Percentiles rank a stretch among this genome's conserved stretches.
These are phyloP conservation scores for Isotomurus palustris DNA, from an alignment of 2,888 invertebrate genomes.

Conservation along the genomic window DNA sequence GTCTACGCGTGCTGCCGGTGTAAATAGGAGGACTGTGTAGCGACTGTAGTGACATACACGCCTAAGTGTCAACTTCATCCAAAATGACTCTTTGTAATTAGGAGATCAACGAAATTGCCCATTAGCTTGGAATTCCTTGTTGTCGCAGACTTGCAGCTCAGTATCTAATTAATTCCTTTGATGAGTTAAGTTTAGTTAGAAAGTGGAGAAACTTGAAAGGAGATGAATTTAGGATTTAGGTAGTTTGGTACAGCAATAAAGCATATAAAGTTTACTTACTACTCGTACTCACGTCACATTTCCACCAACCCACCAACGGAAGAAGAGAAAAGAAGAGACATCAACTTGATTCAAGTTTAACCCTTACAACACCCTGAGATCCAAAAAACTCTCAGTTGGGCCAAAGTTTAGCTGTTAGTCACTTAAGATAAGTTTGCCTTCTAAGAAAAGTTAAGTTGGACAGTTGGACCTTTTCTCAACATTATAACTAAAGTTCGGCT, in stretches of 20 bases:
- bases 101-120: neutral
- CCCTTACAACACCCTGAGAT: conserved; percentile 2
- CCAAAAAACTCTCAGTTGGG: neutral
- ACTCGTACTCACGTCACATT: neutral
- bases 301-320: neutral
- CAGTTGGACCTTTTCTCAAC: too few species aligned
- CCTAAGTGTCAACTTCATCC: too few species aligned
- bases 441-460: neutral
- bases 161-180: conserved; percentile 3
- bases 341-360: conserved; percentile 2
- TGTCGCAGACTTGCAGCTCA: neutral
- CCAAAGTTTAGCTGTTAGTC: conserved; percentile 2
- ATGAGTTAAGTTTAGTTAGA: neutral
- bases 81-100: too few species aligned
- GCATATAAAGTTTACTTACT: too few species aligned
- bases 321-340: neutral
- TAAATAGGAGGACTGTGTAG: too few species aligned
- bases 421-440: conserved; percentile 1
- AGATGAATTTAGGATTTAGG: conserved; percentile 3
- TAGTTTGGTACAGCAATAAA: too few species aligned
- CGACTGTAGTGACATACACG: too few species aligned
- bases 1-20: too few species aligned
- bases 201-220: neutral
- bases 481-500: too few species aligned
- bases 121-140: neutral